Conservation (phyloP, 1,140 invertebrate genomes). For the Apis laboriosa region DNA sequence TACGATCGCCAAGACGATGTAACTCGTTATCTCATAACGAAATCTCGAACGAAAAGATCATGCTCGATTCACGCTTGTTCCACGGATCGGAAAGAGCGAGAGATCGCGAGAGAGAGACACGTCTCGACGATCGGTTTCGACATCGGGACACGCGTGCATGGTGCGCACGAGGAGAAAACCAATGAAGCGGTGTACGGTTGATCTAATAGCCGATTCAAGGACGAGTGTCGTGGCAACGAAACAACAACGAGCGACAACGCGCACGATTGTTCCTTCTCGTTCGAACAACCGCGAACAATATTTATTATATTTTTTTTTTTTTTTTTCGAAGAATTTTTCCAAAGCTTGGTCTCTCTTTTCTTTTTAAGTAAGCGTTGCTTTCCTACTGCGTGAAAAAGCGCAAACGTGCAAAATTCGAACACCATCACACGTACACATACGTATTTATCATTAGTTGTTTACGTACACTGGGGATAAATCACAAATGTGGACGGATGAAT, state of each 20-base stretch:
- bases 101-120: constrained; percentile 1
- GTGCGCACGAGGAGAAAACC: constrained; percentile 59
- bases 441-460: constrained; percentile 49
- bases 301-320: neutral
- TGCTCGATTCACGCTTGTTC: neutral
- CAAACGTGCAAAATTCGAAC: neutral
- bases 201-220: constrained; percentile 57
- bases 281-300: neutral
- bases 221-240: constrained; percentile 9
- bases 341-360: neutral
- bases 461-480: constrained; percentile 58
- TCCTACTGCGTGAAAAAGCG: neutral
- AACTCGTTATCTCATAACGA: too few species aligned
- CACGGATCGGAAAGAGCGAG: too few species aligned
- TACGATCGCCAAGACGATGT: too few species aligned
- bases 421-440: constrained; percentile 5
- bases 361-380: neutral
- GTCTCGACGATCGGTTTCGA: constrained; percentile 46
- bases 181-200: constrained; percentile 43
- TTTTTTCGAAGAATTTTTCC: neutral
- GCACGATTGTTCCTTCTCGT: neutral
- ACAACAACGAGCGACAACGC: constrained; percentile 26
- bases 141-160: constrained; percentile 33
- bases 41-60: neutral
- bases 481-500: constrained; percentile 47